Conservation (phyloP, 2,113 vertebrate species). For the Gila orcuttii region DNA sequence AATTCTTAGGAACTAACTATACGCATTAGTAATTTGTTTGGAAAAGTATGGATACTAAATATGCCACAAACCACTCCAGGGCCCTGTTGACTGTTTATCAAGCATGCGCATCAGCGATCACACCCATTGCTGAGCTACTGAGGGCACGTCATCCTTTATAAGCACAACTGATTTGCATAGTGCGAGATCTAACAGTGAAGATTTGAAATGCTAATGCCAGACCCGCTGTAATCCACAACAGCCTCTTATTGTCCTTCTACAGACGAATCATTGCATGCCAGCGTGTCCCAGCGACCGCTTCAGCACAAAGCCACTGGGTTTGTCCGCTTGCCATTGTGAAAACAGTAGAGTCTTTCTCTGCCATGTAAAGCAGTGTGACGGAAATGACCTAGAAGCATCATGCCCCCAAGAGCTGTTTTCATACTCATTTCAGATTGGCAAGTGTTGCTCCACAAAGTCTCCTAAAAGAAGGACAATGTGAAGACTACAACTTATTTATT, state of each 20-base stretch:
- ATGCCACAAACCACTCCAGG: too few species aligned
- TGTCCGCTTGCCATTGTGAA: conserved; percentile 55
- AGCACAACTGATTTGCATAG: conserved; percentile 55
- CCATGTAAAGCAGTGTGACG: conserved; percentile 57
- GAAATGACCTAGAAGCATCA: conserved; percentile 52
- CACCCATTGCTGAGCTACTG: background rate
- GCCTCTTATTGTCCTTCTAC: conserved; percentile 44
- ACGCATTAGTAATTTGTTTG: too few species aligned
- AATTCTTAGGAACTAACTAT: too few species aligned
- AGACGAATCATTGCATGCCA: conserved; percentile 49
- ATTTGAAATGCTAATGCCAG: conserved; percentile 47
- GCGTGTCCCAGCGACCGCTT: conserved; percentile 43
- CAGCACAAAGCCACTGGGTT: conserved; percentile 58
- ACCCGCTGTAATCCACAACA: conserved; percentile 38
- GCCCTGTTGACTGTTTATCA: background rate
- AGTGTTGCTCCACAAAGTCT: conserved; percentile 15
- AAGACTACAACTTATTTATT: background rate
- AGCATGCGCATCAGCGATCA: background rate
- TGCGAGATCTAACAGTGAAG: conserved; percentile 68
- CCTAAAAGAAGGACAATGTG: background rate
- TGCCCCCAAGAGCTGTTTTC: background rate
- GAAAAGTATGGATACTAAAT: too few species aligned
- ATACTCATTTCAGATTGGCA: conserved; percentile 36
- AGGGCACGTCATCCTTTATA: conserved; percentile 36
- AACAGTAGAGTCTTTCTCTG: conserved; percentile 69